These are phyloP conservation scores for Chaetodon auriga DNA, from an alignment of 2,113 vertebrate species.

Conservation along the genomic window DNA sequence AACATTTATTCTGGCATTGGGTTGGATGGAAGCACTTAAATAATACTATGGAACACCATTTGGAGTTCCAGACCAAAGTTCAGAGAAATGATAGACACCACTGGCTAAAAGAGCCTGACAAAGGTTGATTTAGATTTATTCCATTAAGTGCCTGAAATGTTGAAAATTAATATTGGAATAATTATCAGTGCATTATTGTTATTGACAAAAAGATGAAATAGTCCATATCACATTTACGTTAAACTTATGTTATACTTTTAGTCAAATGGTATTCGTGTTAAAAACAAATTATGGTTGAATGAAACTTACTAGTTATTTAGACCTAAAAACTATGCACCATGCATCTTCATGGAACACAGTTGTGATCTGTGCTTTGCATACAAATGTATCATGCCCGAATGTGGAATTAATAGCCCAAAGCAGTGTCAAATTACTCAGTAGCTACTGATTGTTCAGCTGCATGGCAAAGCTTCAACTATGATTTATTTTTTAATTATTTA, in stretches of 20 bases:
- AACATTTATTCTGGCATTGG: too few species aligned
- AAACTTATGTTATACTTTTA: not conserved
- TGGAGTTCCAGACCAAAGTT: not conserved
- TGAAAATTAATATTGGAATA: not conserved
- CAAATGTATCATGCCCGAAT: not conserved
- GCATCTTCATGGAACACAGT: not conserved
- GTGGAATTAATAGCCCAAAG: too few species aligned
- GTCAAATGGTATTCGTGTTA: not conserved
- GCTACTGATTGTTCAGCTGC: not conserved
- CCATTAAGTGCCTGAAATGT: not conserved
- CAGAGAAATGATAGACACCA: not conserved
- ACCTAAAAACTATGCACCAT: not conserved
- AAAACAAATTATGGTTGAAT: not conserved
- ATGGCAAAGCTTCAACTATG: not conserved
- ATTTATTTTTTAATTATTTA: too few species aligned
- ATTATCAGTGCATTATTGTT: not conserved
- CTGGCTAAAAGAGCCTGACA: not conserved
- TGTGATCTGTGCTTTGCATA: not conserved
- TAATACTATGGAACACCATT: not conserved
- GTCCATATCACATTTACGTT: not conserved
- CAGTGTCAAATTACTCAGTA: not conserved
- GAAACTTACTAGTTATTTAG: not conserved
- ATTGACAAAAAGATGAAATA: not conserved
- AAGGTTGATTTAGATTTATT: not conserved
- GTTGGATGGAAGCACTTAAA: not conserved